These are phyloP conservation scores for Sericinus montela DNA, from an alignment of 2,888 invertebrate genomes.

Conservation along the genomic window DNA sequence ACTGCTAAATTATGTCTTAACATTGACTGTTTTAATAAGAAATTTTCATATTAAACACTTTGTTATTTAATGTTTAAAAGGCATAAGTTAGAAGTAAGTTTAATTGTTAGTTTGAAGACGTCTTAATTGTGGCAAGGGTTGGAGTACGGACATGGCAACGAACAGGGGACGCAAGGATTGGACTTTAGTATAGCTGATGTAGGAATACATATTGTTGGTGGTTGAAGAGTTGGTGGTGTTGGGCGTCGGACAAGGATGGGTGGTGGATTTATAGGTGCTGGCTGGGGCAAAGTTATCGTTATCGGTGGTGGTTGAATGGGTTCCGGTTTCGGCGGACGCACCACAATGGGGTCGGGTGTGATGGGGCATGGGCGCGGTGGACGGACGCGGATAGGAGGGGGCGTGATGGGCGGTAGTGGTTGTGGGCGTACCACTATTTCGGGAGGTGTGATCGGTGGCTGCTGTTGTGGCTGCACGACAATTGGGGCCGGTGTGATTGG, in stretches of 20 bases:
- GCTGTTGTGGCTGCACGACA: constrained; percentile 38
- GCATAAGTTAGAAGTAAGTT: neutral
- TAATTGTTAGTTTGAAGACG: neutral
- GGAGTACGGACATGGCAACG: no score
- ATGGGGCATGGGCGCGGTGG: constrained; percentile 38
- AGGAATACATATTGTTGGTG: constrained; percentile 38
- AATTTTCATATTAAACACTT: neutral
- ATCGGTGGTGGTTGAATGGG: constrained; percentile 36
- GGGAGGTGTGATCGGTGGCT: constrained; percentile 38
- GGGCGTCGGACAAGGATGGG: constrained; percentile 45
- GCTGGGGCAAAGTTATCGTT: constrained; percentile 32
- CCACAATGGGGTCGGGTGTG: constrained; percentile 41
- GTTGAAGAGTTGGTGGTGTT: constrained; percentile 35
- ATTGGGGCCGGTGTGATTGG: constrained; percentile 43
- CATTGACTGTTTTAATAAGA: neutral
- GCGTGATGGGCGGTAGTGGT: constrained; percentile 32
- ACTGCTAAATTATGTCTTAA: neutral
- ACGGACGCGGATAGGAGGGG: constrained; percentile 35
- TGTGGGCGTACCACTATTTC: constrained; percentile 40
- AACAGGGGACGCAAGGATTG: no score
- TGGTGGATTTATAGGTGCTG: constrained; percentile 28
- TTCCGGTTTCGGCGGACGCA: constrained; percentile 38
- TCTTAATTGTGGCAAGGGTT: neutral
- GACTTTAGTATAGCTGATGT: constrained; percentile 15
- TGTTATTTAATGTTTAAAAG: neutral